Base-by-base conservation (phyloP, 2,113 vertebrate species). In the Gallinago paraguaiae region DNA sequence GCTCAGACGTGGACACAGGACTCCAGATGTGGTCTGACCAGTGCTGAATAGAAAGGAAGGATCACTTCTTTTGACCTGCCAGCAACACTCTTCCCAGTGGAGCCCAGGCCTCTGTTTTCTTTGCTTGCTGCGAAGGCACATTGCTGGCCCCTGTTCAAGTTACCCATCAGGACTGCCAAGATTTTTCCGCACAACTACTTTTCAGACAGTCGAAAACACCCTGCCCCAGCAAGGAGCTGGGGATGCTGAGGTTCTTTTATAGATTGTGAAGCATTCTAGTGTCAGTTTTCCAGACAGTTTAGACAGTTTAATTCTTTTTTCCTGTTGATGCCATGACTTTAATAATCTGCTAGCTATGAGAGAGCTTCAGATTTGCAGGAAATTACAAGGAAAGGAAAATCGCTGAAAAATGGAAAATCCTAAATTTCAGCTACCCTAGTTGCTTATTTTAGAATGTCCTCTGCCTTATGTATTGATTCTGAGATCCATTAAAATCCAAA, bases 181-280 rank as follows among this genome's bases (percentile, higher is more conserved):
- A 35, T 33, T 51, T 54, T 74, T 48, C 64, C 64, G 24, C 31
- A 70, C 60, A 78, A 72, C 23, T 39, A 8, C 64, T 60, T 90
- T 92, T 51, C 48, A 50, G 7, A 11, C 31, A 56, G 31, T 45
- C 1, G 4, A 3, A 16, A 14, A 31, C 35, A 57, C 0, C 0
- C 30, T 75, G 24, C 13, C 37, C 24, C 10, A 27, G 2, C 27
- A 67, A 78, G 33, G 17, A 88, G 30, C 23, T 56, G 18, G 13
- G 54, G 15, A 51, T 28, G 22, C 3, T 77, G 28, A 53, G 46
- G 6, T 35, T 69, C 28, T 84, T 63, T 30, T 43, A 50, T 18
- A 84, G 28, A 13, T n/a, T 31, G 46, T n/a, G 23, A 64, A 72
- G 24, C n/a, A 65, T 78, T 78, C 35, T 30, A 37, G 3, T 59